These are phyloP conservation scores for Erebia palarica DNA, from an alignment of 2,888 invertebrate genomes.

Conservation along the genomic window DNA sequence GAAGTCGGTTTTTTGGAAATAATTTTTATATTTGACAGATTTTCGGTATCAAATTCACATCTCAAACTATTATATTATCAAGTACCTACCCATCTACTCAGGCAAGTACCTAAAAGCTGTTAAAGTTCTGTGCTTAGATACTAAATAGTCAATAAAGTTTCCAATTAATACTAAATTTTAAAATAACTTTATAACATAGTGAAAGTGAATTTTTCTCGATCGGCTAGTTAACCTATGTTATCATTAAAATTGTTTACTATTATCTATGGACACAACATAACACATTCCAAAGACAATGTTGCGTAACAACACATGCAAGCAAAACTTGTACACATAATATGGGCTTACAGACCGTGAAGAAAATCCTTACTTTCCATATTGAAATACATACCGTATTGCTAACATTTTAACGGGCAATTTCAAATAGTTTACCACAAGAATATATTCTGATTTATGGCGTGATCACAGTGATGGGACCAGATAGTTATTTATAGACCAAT, in stretches of 20 bases:
- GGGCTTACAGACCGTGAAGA: conserved; percentile 43
- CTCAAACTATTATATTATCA: no score
- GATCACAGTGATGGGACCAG: conserved; percentile 20
- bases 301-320: conserved; percentile 45
- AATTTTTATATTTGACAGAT: no score
- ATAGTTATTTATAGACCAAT: conserved; percentile 16
- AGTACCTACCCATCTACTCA: no score
- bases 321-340: conserved; percentile 46
- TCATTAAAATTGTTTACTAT: conserved; percentile 36
- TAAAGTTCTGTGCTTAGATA: no score
- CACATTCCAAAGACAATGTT: conserved; percentile 42
- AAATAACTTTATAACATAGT: conserved; percentile 8
- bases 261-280: conserved; percentile 36
- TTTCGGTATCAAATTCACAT: no score
- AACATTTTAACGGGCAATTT: conserved; percentile 32
- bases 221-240: conserved; percentile 20
- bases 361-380: conserved; percentile 32
- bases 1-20: no score
- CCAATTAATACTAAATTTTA: not conserved
- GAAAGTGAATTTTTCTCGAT: conserved; percentile 31
- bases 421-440: conserved; percentile 5
- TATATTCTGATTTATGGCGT: conserved; percentile 25
- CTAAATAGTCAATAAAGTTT: not conserved
- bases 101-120: no score
- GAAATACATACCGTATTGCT: conserved; percentile 26